Base-by-base conservation (phyloP, 2,113 vertebrate species). In the Rousettus leschenaultii region DNA sequence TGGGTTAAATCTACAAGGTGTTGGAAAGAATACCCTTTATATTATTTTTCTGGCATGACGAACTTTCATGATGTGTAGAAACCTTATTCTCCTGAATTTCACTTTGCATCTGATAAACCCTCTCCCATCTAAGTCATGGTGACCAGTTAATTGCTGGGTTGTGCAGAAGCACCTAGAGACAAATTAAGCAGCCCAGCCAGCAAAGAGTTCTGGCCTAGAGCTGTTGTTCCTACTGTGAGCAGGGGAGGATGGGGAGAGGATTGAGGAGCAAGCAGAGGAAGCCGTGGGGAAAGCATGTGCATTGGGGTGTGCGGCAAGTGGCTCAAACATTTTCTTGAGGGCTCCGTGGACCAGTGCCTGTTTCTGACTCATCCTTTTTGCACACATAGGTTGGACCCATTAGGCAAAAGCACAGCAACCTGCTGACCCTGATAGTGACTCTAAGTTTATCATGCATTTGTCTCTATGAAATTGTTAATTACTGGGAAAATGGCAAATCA, bases 141-240 rank as follows among this genome's bases (percentile, higher is more conserved):
- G 89, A 93, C 68, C 68, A 66, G 85, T 55, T 1, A 66, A 80
- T 55, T 1, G 8, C 38, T 75, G n/a, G 22, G 26, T 51, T 95
- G 73, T 86, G 38, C 88, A 63, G 71, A 95, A 82, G 51, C 43
- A 96, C 77, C 66, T 93, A 68, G 97, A 89, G 91, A 96, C 95
- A 94, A 97, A 43, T 96, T 96, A 98, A 86, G 82, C 45, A 88
- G 73, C 66, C 14, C 28, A 79, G 63, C 43, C 55, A 84, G 73
- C 33, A 6, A 73, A 83, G 89, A 94, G 22, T 59, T 51, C 74
- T 89, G 80, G 92, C 89, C 96, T 48, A 16, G 74, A 84, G 86
- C 78, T 55, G 19, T 38, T 94, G 19, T 38, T 94, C 51, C 75
- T 93, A 22, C 21, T 21, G 28, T 30, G 40, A 57, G 14, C 33